These are phyloP conservation scores for Delia radicum DNA, from an alignment of 1,140 invertebrate genomes.

Conservation along the genomic window DNA sequence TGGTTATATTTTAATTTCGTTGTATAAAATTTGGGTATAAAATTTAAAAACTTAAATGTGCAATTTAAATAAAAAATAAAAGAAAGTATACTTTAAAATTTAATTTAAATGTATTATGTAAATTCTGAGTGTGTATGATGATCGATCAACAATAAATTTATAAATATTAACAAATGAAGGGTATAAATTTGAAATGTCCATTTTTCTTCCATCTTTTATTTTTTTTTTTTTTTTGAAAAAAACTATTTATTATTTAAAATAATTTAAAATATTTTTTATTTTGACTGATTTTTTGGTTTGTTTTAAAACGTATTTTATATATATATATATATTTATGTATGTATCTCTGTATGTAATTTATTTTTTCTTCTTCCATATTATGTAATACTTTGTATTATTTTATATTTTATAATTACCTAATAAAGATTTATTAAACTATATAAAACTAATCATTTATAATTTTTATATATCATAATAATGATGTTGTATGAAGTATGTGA, in stretches of 20 bases:
- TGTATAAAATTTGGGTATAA: neutral
- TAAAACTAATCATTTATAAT: slow-evolving; percentile 7
- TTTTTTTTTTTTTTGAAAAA: neutral
- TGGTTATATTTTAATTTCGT: too few species aligned
- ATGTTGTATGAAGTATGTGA: slow-evolving; percentile 23
- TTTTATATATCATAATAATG: slow-evolving; percentile 19
- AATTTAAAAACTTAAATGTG: neutral
- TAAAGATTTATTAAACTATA: slow-evolving; percentile 6
- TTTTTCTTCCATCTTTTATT: neutral
- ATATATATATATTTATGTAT: neutral
- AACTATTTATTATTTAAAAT: slow-evolving; percentile 18
- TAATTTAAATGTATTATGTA: neutral
- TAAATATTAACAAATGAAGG: neutral
- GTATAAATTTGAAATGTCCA: too few species aligned
- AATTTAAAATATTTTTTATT: neutral
- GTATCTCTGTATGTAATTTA: slow-evolving; percentile 14
- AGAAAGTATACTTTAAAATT: slow-evolving; percentile 22
- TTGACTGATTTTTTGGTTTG: slow-evolving; percentile 10
- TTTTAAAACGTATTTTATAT: too few species aligned
- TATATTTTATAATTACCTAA: neutral
- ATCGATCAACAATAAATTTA: neutral
- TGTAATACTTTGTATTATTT: slow-evolving; percentile 21
- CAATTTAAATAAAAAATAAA: slow-evolving; percentile 13
- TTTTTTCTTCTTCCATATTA: slow-evolving; percentile 12
- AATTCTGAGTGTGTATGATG: neutral